Conservation (phyloP, 1,140 invertebrate genomes). For the Drosophila orena region DNA sequence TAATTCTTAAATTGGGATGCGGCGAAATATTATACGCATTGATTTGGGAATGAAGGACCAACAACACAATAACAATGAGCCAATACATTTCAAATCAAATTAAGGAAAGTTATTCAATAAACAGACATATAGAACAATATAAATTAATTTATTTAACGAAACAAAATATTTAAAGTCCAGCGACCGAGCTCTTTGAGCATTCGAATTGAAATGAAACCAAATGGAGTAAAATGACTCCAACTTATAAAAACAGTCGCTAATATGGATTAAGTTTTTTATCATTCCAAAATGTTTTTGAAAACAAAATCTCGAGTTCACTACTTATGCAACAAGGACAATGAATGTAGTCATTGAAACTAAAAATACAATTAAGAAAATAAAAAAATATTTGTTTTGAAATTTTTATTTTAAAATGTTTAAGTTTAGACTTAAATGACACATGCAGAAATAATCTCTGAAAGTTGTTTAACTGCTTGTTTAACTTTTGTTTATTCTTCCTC, state of each 20-base stretch:
- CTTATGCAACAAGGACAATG: too few relatives aligned
- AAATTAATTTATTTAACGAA: neutral
- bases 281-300: too few relatives aligned
- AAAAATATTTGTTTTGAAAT: too few relatives aligned
- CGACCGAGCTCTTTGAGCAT: neutral
- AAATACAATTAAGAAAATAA: too few relatives aligned
- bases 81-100: constrained; percentile 16
- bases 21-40: constrained; percentile 67
- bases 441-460: neutral
- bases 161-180: neutral
- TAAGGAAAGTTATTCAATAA: too few relatives aligned
- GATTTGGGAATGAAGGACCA: neutral
- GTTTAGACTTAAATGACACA: neutral
- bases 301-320: too few relatives aligned
- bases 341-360: too few relatives aligned
- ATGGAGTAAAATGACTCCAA: neutral
- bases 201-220: neutral
- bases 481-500: constrained; percentile 7
- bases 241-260: neutral
- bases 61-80: neutral
- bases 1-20: constrained; percentile 52
- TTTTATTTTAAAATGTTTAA: neutral
- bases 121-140: too few relatives aligned
- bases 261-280: neutral
- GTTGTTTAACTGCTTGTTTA: neutral